Percentiles rank a stretch among this genome's conserved stretches.
phyloP scores from a whole-genome alignment of 2,797 vertebrate species.

The Hoplostethus atlanticus region DNA sequence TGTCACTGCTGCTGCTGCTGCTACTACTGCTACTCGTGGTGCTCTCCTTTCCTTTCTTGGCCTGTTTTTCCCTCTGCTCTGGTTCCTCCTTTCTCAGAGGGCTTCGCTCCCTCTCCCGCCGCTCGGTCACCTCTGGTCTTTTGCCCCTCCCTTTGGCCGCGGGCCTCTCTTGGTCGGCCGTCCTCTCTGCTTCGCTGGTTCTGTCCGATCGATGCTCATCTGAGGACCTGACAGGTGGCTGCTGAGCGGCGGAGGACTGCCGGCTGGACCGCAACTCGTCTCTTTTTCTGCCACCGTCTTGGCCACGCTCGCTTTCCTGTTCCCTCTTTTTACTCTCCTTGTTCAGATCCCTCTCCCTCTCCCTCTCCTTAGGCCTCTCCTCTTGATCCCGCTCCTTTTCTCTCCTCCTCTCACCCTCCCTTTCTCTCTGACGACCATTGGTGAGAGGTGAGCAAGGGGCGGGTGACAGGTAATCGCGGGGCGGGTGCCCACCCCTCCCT shows the following conservation, averaged over 20 bases:
- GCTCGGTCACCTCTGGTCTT: constrained; percentile 12
- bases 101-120: constrained; percentile 41
- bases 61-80: constrained; percentile 36
- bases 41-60: constrained; percentile 53
- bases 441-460: constrained; percentile 43
- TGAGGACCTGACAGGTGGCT: not conserved
- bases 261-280: constrained; percentile 5
- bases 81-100: constrained; percentile 42
- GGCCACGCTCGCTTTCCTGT: constrained; percentile 18
- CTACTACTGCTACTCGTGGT: constrained; percentile 68
- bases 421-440: constrained; percentile 67
- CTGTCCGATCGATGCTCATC: not conserved
- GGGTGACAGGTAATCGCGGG: constrained; percentile 53
- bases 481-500: constrained; percentile 23
- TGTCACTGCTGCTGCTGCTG: constrained; percentile 55
- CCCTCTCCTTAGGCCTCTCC: constrained; percentile 35
- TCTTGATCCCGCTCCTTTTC: constrained; percentile 30
- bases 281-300: constrained; percentile 38
- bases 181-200: constrained; percentile 1
- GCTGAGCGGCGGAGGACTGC: constrained; percentile 1
- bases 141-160: constrained; percentile 16
- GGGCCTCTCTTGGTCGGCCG: constrained; percentile 8
- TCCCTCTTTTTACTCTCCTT: constrained; percentile 30
- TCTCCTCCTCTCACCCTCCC: constrained; percentile 51
- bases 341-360: constrained; percentile 34